Conservation (phyloP, 2,113 vertebrate genomes). For the Otis tarda region DNA sequence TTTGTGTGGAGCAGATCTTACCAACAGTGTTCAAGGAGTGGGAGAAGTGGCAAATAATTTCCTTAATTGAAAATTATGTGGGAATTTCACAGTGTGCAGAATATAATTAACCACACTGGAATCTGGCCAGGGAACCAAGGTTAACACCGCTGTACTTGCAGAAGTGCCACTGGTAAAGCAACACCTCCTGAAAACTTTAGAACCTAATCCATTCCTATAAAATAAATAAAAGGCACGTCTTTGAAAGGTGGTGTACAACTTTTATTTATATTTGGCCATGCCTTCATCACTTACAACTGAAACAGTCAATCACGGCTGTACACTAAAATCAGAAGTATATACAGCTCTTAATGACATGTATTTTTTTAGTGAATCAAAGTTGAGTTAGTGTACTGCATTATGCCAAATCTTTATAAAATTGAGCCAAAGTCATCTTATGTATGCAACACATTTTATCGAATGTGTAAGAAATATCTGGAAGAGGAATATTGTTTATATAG, state of each 20-base stretch:
- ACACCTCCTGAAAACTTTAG: constrained; percentile 39
- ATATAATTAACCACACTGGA: constrained; percentile 56
- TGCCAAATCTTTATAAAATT: constrained; percentile 43
- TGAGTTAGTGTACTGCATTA: constrained; percentile 4
- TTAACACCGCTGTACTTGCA: constrained; percentile 8
- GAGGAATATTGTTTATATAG: constrained; percentile 51
- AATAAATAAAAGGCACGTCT: constrained; percentile 40
- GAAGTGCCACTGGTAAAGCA: constrained; percentile 54
- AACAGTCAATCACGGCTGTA: constrained; percentile 22
- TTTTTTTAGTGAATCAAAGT: constrained; percentile 47
- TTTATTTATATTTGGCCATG: constrained; percentile 54
- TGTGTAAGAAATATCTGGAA: constrained; percentile 65
- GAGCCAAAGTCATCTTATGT: constrained; percentile 53
- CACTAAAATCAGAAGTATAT: constrained; percentile 28
- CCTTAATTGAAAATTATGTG: constrained; percentile 55
- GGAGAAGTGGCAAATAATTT: constrained; percentile 55
- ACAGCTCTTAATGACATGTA: constrained; percentile 32
- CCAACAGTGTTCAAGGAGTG: constrained; percentile 12
- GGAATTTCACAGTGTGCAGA: constrained; percentile 55
- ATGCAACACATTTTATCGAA: constrained; percentile 65
- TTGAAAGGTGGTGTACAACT: constrained; percentile 32
- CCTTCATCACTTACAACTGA: constrained; percentile 36
- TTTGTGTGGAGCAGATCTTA: background rate
- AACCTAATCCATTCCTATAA: constrained; percentile 47
- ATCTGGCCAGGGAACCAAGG: constrained; percentile 32